phyloP scores from a whole-genome alignment of 2,113 vertebrate species.

The Hippocampus abdominalis region DNA sequence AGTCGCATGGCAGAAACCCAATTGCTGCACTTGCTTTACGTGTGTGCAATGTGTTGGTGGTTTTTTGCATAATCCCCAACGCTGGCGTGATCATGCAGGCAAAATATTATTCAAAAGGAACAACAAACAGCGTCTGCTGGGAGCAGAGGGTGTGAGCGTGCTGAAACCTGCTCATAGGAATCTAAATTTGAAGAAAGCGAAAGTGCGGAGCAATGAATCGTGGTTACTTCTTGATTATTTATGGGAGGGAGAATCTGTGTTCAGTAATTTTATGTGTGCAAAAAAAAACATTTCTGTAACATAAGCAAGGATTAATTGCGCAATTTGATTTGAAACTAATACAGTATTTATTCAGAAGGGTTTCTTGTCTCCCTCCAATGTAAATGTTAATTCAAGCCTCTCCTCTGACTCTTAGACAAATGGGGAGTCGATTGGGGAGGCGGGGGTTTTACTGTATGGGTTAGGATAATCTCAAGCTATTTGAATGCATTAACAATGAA shows the following conservation, averaged over 20 bases:
- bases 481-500: slow-evolving; percentile 59
- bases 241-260: not conserved
- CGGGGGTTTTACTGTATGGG: not conserved
- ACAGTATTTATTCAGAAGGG: not conserved
- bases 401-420: slow-evolving; percentile 1
- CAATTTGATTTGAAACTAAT: not conserved
- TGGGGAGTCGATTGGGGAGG: not conserved
- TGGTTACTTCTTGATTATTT: not conserved
- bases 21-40: slow-evolving; percentile 25
- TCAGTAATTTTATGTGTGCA: not conserved
- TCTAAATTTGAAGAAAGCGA: not conserved
- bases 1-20: slow-evolving; percentile 4
- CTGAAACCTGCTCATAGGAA: slow-evolving; percentile 15
- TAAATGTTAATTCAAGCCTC: not conserved
- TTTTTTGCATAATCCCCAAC: slow-evolving; percentile 44
- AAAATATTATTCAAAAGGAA: slow-evolving; percentile 41
- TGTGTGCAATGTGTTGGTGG: slow-evolving; percentile 25
- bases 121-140: slow-evolving; percentile 50
- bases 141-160: slow-evolving; percentile 25
- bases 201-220: not conserved
- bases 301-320: not conserved
- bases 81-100: slow-evolving; percentile 24
- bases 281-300: not conserved
- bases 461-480: slow-evolving; percentile 43
- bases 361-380: not conserved